phyloP scores from a whole-genome alignment of 2,888 invertebrate species.

The Coelinius sp. region DNA sequence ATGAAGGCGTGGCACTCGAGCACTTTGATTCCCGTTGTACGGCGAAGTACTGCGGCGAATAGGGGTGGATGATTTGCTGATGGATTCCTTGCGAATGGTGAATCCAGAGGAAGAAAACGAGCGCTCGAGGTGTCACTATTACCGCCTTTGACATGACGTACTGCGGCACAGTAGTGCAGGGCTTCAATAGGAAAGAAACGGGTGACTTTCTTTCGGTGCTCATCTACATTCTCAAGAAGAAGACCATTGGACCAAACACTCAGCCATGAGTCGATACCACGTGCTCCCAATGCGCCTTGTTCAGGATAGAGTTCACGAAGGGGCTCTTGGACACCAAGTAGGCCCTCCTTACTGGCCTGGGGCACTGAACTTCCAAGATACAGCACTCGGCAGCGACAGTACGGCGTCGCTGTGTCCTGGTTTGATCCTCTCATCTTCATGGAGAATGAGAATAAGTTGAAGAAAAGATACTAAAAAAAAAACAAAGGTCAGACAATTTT shows the following conservation, averaged over 20 bases:
- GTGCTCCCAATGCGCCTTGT: constrained; percentile 88
- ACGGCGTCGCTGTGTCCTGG: constrained; percentile 88
- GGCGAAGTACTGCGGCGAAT: constrained; percentile 95
- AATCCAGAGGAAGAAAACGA: constrained; percentile 94
- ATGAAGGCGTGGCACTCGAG: constrained; percentile 99
- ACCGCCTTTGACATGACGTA: constrained; percentile 81
- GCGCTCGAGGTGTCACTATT: constrained; percentile 78
- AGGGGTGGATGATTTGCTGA: constrained; percentile 95
- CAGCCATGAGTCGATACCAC: constrained; percentile 96
- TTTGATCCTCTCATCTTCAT: constrained; percentile 65
- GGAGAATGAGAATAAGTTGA: not conserved
- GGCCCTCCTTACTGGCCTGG: constrained; percentile 96
- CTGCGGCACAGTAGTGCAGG: constrained; percentile 95
- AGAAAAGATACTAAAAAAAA: not conserved
- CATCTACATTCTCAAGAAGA: constrained; percentile 94
- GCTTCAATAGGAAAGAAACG: constrained; percentile 97
- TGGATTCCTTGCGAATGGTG: constrained; percentile 93
- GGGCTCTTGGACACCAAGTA: constrained; percentile 98
- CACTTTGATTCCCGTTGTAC: constrained; percentile 97
- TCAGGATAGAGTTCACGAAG: constrained; percentile 95
- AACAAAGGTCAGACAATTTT: not conserved
- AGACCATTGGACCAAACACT: constrained; percentile 98
- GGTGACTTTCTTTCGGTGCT: constrained; percentile 93
- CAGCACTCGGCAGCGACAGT: constrained; percentile 95
- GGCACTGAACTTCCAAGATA: constrained; percentile 97